Evolutionary conservation across 2,797 vertebrate species (phyloP).

Genomic region (Uromys caudimaculatus): DNA sequence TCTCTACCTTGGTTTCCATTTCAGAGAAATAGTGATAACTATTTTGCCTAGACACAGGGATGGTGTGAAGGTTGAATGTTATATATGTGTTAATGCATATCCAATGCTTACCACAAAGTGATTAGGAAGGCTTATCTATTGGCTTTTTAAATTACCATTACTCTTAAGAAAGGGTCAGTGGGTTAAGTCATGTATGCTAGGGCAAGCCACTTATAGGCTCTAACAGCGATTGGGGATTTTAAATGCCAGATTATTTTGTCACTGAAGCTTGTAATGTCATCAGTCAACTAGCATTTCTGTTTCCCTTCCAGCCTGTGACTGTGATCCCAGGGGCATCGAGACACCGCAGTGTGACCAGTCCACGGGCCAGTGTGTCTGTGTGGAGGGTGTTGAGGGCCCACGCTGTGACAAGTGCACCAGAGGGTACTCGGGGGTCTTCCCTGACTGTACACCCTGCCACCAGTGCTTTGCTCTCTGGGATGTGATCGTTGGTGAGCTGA

Average conservation of each 20-base stretch:
- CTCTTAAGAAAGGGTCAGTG: neutral
- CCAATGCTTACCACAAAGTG: neutral
- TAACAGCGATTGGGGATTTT: neutral
- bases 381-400: slow-evolving; percentile 92
- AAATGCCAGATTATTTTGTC: neutral
- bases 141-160: neutral
- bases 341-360: slow-evolving; percentile 93
- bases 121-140: neutral
- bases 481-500: slow-evolving; percentile 90
- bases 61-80: neutral
- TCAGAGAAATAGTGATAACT: neutral
- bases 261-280: neutral
- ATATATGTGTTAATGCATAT: neutral
- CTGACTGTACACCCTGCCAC: slow-evolving; percentile 94
- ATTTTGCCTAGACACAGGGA: neutral
- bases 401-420: slow-evolving; percentile 94
- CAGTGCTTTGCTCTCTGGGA: slow-evolving; percentile 97
- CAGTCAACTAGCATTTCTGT: neutral
- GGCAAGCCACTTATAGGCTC: neutral
- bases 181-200: neutral
- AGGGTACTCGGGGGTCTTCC: slow-evolving; percentile 94
- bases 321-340: slow-evolving; percentile 92
- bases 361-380: slow-evolving; percentile 93
- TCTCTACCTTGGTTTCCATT: neutral
- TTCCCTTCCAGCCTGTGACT: slow-evolving; percentile 93